These are phyloP conservation scores for Agapostemon virescens DNA, from an alignment of 2,888 invertebrate species.

Conservation along the genomic window DNA sequence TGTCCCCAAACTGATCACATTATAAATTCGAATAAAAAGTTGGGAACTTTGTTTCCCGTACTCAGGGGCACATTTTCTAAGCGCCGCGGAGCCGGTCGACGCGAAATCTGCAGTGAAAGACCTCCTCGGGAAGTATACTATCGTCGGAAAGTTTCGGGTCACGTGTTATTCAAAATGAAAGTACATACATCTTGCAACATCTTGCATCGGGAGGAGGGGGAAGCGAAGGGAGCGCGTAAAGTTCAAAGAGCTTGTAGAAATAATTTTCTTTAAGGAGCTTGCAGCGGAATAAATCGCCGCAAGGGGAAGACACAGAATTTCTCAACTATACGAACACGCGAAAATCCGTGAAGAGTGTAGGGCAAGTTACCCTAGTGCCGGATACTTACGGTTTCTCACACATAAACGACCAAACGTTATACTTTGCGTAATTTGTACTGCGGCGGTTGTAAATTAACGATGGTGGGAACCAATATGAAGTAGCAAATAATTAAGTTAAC, in stretches of 20 bases:
- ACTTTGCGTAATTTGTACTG: too few species aligned
- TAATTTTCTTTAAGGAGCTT: conserved; percentile 13
- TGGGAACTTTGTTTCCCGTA: not conserved
- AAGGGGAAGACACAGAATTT: not conserved
- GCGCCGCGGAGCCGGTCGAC: not conserved
- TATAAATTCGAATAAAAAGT: conserved; percentile 8
- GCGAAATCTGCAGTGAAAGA: not conserved
- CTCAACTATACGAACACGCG: not conserved
- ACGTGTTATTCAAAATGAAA: conserved; percentile 21
- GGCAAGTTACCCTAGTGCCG: too few species aligned
- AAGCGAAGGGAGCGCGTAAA: not conserved
- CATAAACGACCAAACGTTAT: too few species aligned
- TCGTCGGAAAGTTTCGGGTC: conserved; percentile 12
- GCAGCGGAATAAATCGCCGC: not conserved
- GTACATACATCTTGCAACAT: conserved; percentile 21
- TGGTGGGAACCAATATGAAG: too few species aligned
- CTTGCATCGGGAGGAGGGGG: not conserved
- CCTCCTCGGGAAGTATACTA: not conserved
- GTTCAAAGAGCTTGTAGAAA: conserved; percentile 15
- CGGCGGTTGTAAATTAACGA: too few species aligned
- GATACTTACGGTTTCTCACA: too few species aligned
- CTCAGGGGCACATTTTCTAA: not conserved
- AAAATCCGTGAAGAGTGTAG: not conserved
- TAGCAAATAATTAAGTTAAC: too few species aligned
- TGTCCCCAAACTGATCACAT: conserved; percentile 6